Conservation (phyloP, 1,140 invertebrate genomes). For the Aphelinus atriplicis region DNA sequence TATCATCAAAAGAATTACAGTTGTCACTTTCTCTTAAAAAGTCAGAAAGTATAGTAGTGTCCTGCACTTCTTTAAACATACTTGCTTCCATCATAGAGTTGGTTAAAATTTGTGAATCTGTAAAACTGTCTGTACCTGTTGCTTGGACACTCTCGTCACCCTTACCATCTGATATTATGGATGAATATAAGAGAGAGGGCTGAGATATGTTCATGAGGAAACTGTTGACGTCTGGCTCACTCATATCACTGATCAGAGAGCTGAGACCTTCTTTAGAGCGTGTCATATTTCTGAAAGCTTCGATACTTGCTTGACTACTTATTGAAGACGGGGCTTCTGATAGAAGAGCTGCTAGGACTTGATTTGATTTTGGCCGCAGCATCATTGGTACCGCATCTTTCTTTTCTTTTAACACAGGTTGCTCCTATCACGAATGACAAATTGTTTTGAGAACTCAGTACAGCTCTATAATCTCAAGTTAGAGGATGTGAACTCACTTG, state of each 20-base stretch:
- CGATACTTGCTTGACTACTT: conserved; percentile 58
- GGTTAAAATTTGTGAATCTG: conserved; percentile 54
- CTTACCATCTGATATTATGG: conserved; percentile 46
- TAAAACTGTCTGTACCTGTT: conserved; percentile 39
- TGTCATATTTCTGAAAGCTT: conserved; percentile 57
- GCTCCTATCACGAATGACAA: conserved; percentile 7
- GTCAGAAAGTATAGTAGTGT: conserved; percentile 33
- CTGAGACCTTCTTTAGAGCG: conserved; percentile 55
- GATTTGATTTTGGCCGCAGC: conserved; percentile 44
- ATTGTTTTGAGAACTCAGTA: too few relatives aligned
- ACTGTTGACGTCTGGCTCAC: conserved; percentile 54
- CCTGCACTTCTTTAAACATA: conserved; percentile 52
- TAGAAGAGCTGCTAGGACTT: conserved; percentile 29
- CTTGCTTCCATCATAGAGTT: conserved; percentile 61
- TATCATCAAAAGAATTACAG: conserved; percentile 18
- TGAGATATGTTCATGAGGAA: conserved; percentile 57
- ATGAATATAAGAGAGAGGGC: conserved; percentile 56
- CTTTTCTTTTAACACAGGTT: conserved; percentile 26
- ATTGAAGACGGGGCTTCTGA: conserved; percentile 33
- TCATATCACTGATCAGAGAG: conserved; percentile 56
- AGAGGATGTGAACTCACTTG: not conserved
- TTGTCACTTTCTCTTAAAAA: conserved; percentile 33
- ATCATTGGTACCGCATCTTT: conserved; percentile 48
- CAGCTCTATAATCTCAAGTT: too few relatives aligned
- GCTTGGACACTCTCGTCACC: conserved; percentile 41